Evolutionary conservation across 2,797 vertebrate species (phyloP).

Genomic region (Bovichtus diacanthus): DNA sequence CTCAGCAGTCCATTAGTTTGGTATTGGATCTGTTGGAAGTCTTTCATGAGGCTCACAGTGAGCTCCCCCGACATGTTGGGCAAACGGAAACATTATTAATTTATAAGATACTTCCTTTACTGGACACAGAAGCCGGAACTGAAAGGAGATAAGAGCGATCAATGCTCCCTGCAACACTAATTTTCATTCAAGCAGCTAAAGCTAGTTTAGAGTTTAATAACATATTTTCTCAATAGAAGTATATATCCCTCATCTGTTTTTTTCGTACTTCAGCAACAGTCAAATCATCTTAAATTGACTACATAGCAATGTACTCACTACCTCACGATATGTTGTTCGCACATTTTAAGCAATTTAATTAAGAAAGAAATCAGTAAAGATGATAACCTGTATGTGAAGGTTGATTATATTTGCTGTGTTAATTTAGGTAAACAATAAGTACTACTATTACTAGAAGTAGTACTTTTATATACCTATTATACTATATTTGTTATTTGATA

Average conservation of each 20-base stretch:
- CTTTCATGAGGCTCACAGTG: conserved; percentile 50
- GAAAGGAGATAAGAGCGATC: conserved; percentile 40
- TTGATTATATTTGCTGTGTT: too few species aligned
- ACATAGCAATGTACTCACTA: neutral
- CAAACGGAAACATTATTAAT: conserved; percentile 77
- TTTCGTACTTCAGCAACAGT: neutral
- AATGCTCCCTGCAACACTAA: conserved; percentile 27
- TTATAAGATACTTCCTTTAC: conserved; percentile 70
- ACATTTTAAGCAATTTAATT: neutral
- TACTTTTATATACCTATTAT: too few species aligned
- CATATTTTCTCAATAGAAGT: too few species aligned
- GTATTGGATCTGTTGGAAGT: conserved; percentile 34
- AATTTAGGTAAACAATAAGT: too few species aligned
- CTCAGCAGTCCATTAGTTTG: conserved; percentile 50
- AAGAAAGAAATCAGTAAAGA: too few species aligned
- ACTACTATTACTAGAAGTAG: too few species aligned
- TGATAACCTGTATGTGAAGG: too few species aligned
- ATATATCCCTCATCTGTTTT: neutral
- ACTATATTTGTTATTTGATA: too few species aligned
- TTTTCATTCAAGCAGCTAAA: conserved; percentile 11
- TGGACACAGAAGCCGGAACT: conserved; percentile 46
- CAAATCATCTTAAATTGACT: neutral
- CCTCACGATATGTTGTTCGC: neutral
- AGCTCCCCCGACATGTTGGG: conserved; percentile 57
- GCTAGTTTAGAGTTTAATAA: neutral